Percentiles rank a stretch among this genome's conserved stretches.
These are phyloP conservation scores for Hyperoplus immaculatus DNA, from an alignment of 2,797 vertebrate genomes.

Conservation along the genomic window DNA sequence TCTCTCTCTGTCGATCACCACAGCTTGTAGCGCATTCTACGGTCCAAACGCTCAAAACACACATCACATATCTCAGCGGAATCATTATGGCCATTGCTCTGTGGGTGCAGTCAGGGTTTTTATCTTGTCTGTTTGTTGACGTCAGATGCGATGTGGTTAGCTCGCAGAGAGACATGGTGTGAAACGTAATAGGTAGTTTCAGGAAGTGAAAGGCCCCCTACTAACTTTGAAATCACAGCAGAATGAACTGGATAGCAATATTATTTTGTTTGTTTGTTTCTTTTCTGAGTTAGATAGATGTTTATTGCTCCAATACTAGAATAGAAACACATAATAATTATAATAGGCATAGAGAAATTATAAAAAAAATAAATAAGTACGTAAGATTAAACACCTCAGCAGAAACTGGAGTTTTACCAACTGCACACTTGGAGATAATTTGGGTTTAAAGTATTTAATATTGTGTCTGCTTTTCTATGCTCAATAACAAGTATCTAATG, in stretches of 20 bases:
- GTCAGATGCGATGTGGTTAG: slow-evolving; percentile 48
- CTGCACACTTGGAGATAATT: too few species aligned
- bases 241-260: neutral
- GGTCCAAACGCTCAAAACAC: slow-evolving; percentile 31
- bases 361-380: too few species aligned
- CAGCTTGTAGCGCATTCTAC: slow-evolving; percentile 24
- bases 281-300: neutral
- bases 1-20: rapidly evolving
- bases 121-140: slow-evolving; percentile 60
- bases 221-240: neutral
- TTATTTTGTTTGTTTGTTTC: neutral
- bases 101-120: slow-evolving; percentile 30
- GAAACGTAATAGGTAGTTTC: neutral
- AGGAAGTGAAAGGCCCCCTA: slow-evolving; percentile 69
- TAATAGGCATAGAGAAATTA: too few species aligned
- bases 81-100: slow-evolving; percentile 61
- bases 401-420: neutral
- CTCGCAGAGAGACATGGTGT: neutral
- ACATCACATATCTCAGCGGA: slow-evolving; percentile 18
- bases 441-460: too few species aligned
- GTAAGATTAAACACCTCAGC: neutral
- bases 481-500: neutral
- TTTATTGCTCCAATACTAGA: neutral
- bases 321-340: too few species aligned
- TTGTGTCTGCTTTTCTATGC: too few species aligned